These are phyloP conservation scores for Acridotheres tristis DNA, from an alignment of 2,797 vertebrate species.

Conservation along the genomic window DNA sequence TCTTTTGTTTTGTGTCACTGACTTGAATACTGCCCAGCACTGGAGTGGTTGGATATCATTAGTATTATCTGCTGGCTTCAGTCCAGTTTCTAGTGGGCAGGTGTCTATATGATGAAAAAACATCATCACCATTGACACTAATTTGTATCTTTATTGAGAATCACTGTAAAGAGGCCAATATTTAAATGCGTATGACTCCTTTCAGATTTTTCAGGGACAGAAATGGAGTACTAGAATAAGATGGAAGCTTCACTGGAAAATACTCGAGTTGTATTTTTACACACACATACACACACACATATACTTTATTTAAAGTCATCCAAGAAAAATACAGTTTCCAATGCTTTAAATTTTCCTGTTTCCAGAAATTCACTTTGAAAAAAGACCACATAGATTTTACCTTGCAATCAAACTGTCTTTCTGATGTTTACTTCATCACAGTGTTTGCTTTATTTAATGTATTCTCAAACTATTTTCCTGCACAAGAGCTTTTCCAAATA, in stretches of 20 bases:
- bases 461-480: neutral
- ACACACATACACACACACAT: neutral
- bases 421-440: neutral
- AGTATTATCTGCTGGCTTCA: neutral
- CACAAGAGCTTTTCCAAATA: neutral
- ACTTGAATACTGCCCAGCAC: neutral
- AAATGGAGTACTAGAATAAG: neutral
- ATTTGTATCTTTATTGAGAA: neutral
- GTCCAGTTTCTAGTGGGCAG: neutral
- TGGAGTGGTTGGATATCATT: neutral
- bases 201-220: neutral
- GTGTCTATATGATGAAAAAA: neutral
- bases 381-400: neutral
- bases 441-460: neutral
- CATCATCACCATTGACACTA: neutral
- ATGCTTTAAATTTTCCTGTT: neutral
- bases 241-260: neutral
- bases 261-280: neutral
- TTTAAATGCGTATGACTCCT: neutral
- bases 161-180: neutral
- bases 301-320: neutral
- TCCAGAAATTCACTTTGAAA: neutral
- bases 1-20: neutral
- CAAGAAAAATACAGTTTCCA: neutral
- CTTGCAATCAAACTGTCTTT: neutral